Base-by-base conservation (phyloP, 2,113 vertebrate species). In the Rhabdomys dilectus region DNA sequence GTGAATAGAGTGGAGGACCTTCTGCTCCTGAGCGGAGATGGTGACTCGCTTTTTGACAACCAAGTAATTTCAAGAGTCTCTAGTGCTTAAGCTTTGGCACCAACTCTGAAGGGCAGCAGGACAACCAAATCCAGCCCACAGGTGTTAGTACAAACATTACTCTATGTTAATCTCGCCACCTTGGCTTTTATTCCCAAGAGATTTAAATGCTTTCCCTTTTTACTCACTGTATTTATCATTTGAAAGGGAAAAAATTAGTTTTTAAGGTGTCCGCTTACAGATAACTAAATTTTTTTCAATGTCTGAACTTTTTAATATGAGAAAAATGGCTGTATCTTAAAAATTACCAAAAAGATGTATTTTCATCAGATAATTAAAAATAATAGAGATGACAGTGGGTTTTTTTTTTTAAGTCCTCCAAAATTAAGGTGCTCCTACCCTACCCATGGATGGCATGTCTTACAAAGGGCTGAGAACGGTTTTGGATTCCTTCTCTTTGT, bases 381-480 rank as follows among this genome's bases (percentile, higher is more conserved):
- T 22, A 6, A 86, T 26, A 89, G 36, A 48, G 58, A 68, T 22
- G 31, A 53, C 22, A 68, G 24, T 64, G 24, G 56, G 22, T n/a
- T 81, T 81, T 53, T 78, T 17, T 81, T 62, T 64, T 36, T 70
- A 58, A n/a, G 60, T 53, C 89, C 82, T 78, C 66, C 39, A 29
- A 89, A 64, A 82, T 89, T 64, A 78, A 93, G 97, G 93, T 94
- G 94, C 91, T 97, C 56, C 76, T 75, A 39, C 86, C 56, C 76
- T 75, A 39, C 86, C 96, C 45, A 36, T 45, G 10, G 34, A 31
- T 0, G 10, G 45, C 39, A 31, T 4, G 21, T 75, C 70, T 89
- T 82, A 39, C 39, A 45, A 72, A 91, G 84, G 93, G 85, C 89
- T 77, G 21, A 13, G 29, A 76, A 68, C 51, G 66, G 1, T 81